These are phyloP conservation scores for Acholoe squamosa DNA, from an alignment of 2,888 invertebrate species.

Conservation along the genomic window DNA sequence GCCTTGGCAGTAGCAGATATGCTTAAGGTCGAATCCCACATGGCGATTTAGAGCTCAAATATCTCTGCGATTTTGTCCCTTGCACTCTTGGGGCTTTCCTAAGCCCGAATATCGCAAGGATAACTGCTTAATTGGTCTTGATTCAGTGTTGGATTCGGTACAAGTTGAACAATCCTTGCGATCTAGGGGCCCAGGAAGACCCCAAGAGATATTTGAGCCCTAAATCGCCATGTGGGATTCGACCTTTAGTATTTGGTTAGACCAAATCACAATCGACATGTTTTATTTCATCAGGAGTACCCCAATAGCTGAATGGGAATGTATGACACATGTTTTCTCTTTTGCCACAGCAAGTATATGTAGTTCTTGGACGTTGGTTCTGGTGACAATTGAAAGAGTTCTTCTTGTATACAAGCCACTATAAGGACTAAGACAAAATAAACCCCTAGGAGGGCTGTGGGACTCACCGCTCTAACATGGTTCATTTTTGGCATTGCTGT, in stretches of 20 bases:
- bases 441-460: not conserved
- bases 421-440: not conserved
- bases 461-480: not conserved
- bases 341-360: not conserved
- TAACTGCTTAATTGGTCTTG: too few species aligned
- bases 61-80: too few species aligned
- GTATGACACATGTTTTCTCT: not conserved
- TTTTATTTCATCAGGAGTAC: not conserved
- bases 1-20: not conserved
- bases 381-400: not conserved
- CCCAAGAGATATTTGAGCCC: too few species aligned
- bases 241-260: not conserved
- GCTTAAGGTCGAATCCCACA: too few species aligned
- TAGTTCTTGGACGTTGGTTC: not conserved
- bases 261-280: not conserved
- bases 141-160: too few species aligned
- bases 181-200: too few species aligned
- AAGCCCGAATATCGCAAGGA: too few species aligned
- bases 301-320: not conserved
- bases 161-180: too few species aligned
- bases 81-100: too few species aligned
- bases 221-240: too few species aligned
- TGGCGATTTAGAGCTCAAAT: too few species aligned
- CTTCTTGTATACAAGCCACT: not conserved
- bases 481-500: not conserved